These are phyloP conservation scores for Crossocerus cetratus DNA, from an alignment of 2,888 invertebrate species.

Conservation along the genomic window DNA sequence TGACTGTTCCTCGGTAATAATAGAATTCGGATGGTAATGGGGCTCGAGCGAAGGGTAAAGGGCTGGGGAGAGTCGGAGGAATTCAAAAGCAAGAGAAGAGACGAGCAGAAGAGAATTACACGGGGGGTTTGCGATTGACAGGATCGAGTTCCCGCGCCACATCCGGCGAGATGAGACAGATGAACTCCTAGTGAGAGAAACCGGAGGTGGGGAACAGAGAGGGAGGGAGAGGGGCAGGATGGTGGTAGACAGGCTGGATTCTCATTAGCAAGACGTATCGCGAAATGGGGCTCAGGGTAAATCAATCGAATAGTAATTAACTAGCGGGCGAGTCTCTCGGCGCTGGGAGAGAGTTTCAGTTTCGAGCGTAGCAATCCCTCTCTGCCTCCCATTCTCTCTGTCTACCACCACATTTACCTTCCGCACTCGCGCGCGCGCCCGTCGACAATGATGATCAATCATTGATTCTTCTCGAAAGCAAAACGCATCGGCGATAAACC, in stretches of 20 bases:
- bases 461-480: constrained; percentile 44
- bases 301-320: constrained; percentile 73
- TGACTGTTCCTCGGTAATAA: background rate
- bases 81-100: background rate
- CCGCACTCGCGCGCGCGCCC: constrained; percentile 30
- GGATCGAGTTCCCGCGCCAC: constrained; percentile 46
- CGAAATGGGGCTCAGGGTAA: constrained; percentile 56
- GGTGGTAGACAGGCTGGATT: constrained; percentile 40
- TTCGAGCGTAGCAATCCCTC: constrained; percentile 27
- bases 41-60: background rate
- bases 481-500: constrained; percentile 19
- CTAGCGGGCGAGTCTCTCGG: constrained; percentile 40
- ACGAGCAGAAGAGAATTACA: constrained; percentile 10
- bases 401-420: constrained; percentile 46
- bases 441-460: constrained; percentile 45
- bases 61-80: background rate
- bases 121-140: constrained; percentile 36
- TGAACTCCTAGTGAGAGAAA: no score
- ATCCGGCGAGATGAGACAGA: constrained; percentile 10
- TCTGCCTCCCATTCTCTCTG: constrained; percentile 48
- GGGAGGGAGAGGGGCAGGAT: background rate
- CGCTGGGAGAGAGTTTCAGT: constrained; percentile 34
- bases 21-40: background rate
- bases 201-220: no score
- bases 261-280: constrained; percentile 56